Percentiles rank a stretch among this genome's conserved stretches.
These are phyloP conservation scores for Trididemnum nubilum DNA, from an alignment of 23 tunicate genomes.

Conservation along the genomic window DNA sequence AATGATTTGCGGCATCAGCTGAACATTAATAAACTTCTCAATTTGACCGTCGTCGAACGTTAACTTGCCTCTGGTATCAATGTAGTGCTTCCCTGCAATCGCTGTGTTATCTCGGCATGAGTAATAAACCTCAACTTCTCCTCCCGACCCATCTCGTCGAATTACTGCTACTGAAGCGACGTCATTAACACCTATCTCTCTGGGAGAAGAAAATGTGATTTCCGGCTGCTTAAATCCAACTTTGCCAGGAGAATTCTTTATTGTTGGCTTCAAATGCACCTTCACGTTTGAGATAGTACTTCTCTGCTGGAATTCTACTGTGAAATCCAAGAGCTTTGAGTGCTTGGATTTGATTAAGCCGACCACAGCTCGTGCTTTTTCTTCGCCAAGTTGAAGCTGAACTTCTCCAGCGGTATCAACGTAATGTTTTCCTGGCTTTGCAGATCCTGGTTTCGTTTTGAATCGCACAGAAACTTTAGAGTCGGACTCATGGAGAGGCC, in stretches of 20 bases:
- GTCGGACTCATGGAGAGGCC: constrained; percentile 13
- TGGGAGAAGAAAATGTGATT: constrained; percentile 10
- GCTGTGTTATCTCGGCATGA: constrained; percentile 95
- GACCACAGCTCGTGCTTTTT: constrained; percentile 11
- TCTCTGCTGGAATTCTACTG: constrained; percentile 39
- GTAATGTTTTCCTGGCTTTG: constrained; percentile 51
- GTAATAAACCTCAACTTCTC: constrained; percentile 74
- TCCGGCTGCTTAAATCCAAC: not conserved
- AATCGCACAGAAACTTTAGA: constrained; percentile 21
- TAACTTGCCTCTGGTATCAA: constrained; percentile 49
- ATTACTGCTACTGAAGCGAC: constrained; percentile 50
- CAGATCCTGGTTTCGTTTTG: constrained; percentile 35
- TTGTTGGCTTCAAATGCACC: constrained; percentile 15
- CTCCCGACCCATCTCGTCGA: constrained; percentile 71
- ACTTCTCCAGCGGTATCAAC: constrained; percentile 30
- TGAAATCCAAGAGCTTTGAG: constrained; percentile 28
- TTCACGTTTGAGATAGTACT: constrained; percentile 28
- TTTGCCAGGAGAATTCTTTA: constrained; percentile 15
- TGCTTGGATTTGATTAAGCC: constrained; percentile 22
- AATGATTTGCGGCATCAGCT: constrained; percentile 31
- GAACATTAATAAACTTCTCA: constrained; percentile 48
- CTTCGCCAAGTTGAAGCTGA: constrained; percentile 33
- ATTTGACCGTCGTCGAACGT: constrained; percentile 73
- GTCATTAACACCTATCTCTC: constrained; percentile 12
- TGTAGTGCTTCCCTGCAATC: constrained; percentile 76